A percentile compares a stretch with the other conserved stretches of the same genome.
Evolutionary conservation across 2,888 invertebrate genomes (phyloP).

Genomic region (Periphyllus acericola): DNA sequence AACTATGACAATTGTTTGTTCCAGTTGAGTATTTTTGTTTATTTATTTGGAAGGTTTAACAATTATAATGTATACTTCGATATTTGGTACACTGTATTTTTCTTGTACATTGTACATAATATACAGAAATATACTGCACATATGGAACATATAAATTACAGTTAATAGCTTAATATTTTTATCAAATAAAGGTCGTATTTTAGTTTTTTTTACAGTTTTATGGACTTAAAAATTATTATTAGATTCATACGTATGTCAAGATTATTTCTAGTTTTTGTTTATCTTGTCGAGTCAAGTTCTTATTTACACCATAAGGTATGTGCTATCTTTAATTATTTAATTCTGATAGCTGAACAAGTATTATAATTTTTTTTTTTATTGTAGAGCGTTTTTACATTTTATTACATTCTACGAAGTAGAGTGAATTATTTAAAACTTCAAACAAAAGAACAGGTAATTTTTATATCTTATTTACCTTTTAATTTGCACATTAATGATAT

Average conservation of each 20-base stretch:
- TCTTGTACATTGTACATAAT: too few species aligned
- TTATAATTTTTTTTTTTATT: not conserved
- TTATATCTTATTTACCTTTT: not conserved
- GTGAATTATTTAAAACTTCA: slow-evolving; percentile 32
- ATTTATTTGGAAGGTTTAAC: not conserved
- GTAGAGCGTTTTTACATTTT: slow-evolving; percentile 46
- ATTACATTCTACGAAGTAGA: slow-evolving; percentile 41
- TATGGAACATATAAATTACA: not conserved
- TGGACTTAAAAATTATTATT: not conserved
- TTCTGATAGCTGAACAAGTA: not conserved
- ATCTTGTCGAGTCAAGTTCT: slow-evolving; percentile 26
- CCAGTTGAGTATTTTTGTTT: too few species aligned
- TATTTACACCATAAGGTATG: slow-evolving; percentile 44
- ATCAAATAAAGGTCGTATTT: not conserved
- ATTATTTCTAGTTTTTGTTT: slow-evolving; percentile 28
- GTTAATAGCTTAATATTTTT: not conserved
- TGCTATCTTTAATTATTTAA: not conserved
- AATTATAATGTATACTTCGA: not conserved
- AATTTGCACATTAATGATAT: too few species aligned
- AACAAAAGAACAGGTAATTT: slow-evolving; percentile 53
- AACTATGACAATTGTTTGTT: too few species aligned
- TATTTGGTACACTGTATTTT: too few species aligned
- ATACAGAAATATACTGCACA: not conserved
- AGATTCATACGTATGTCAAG: slow-evolving; percentile 24
- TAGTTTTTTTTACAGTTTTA: slow-evolving; percentile 22